Base-by-base conservation (phyloP, 2,888 invertebrate species). In the Drosophila neotestacea region DNA sequence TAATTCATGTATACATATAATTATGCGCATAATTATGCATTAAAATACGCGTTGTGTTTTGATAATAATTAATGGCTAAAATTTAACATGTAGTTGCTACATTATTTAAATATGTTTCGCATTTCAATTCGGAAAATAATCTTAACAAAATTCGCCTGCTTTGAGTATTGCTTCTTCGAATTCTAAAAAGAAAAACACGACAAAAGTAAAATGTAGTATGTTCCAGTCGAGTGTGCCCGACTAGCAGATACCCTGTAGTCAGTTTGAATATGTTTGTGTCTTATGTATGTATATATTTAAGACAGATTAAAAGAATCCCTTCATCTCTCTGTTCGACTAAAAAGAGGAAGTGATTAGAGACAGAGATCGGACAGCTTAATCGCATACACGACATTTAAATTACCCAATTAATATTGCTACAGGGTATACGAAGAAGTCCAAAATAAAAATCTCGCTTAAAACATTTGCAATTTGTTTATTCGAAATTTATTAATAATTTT, bases 41-140 rank as follows among this genome's bases (percentile, higher is more conserved):
- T 52, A 44, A 48, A 32, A 50, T 48, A 41, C 46, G 9, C 30
- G n/a, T 46, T 59, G 60, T 38, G 30, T 64, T 51, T 66, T 61
- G 52, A 54, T 69, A 54, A 66, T 75, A 74, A 73, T 79, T 89
- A 82, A 82, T 76, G 78, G 63, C 82, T 87, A 81, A 73, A 77
- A 71, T 81, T 85, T 86, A 81, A 84, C 87, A 83, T 89, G 81
- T 86, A 83, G 86, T 89, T 89, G 70, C 89, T 85, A 85, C 89
- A 89, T 85, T 76, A 76, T 87, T 86, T 59, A 69, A 82, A 87
- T 82, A 87, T 85, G 82, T 87, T 69, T 77, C 46, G 48, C 60
- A 22, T 51, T 74, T 63, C 42, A 46, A 59, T 63, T 46, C 32
- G 32, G 55, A 48, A 63, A 70, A 59, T 54, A 28, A 54, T 58